Evolutionary conservation across 2,797 vertebrate genomes (phyloP).

Genomic region (Enteromius trimaculatus): DNA sequence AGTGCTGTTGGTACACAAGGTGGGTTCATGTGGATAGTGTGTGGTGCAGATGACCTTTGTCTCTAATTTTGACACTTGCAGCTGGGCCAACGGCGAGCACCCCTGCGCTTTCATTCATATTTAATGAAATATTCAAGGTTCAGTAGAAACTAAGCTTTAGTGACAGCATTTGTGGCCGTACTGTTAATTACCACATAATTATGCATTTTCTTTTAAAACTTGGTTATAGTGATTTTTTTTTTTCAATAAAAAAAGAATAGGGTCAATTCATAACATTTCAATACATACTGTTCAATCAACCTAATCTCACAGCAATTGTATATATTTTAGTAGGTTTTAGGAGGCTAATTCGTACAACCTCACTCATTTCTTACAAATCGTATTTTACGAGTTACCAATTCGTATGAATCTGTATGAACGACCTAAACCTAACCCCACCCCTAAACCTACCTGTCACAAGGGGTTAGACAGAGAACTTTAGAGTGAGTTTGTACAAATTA

Average conservation of each 20-base stretch:
- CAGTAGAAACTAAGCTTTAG: conserved; percentile 30
- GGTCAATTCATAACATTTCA: not conserved
- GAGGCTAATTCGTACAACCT: no score
- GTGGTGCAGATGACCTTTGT: conserved; percentile 55
- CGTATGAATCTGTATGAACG: no score
- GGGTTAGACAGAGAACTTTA: no score
- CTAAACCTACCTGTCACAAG: no score
- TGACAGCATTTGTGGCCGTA: not conserved
- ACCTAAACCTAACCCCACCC: no score
- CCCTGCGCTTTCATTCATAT: conserved; percentile 44
- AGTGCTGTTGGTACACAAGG: conserved; percentile 9
- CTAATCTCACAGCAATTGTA: no score
- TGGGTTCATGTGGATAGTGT: conserved; percentile 42
- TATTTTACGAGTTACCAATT: no score
- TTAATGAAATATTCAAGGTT: conserved; percentile 52
- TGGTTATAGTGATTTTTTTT: not conserved
- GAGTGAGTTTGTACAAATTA: no score
- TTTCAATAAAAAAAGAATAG: not conserved
- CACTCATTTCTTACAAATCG: no score
- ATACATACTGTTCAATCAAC: not conserved
- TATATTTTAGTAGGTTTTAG: no score
- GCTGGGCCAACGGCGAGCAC: conserved; percentile 79
- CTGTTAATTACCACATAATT: not conserved
- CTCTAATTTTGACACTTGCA: conserved; percentile 87
- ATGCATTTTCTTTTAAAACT: not conserved